phyloP scores from a whole-genome alignment of 2,888 invertebrate species.

The Isoperla grammatica region DNA sequence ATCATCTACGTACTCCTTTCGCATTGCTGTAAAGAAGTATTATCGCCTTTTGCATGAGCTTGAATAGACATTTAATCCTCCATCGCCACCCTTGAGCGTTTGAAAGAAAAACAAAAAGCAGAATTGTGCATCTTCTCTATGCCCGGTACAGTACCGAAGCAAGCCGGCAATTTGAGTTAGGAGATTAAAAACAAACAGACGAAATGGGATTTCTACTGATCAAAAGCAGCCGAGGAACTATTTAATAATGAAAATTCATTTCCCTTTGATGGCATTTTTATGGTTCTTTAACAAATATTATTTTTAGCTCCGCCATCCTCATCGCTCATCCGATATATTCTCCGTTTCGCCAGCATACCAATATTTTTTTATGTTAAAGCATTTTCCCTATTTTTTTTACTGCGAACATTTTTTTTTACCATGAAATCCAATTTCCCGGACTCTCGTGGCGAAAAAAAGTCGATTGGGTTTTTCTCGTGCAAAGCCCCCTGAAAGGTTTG shows the following conservation, averaged over 20 bases:
- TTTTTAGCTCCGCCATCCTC: conserved; percentile 2
- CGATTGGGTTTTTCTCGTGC: conserved; percentile 36
- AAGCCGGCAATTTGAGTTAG: neutral
- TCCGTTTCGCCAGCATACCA: neutral
- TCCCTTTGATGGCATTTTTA: neutral
- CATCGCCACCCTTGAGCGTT: too few species aligned
- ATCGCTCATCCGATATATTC: conserved; percentile 2
- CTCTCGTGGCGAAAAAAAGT: neutral
- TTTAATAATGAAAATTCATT: conserved; percentile 15
- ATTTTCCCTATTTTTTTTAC: conserved; percentile 7
- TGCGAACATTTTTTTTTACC: neutral
- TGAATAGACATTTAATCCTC: too few species aligned
- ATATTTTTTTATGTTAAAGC: conserved; percentile 16
- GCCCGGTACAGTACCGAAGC: neutral
- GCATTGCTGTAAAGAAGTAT: too few species aligned
- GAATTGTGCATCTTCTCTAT: neutral
- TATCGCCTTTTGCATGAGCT: too few species aligned
- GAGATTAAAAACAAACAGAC: neutral
- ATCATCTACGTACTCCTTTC: too few species aligned
- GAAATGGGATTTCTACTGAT: too few species aligned
- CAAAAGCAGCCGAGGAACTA: neutral
- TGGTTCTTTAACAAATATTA: neutral
- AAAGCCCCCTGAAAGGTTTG: conserved; percentile 35
- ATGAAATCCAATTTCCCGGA: conserved; percentile 10
- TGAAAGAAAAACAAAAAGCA: too few species aligned